Base-by-base conservation (phyloP, 2,113 vertebrate species). In the Python bivittatus region DNA sequence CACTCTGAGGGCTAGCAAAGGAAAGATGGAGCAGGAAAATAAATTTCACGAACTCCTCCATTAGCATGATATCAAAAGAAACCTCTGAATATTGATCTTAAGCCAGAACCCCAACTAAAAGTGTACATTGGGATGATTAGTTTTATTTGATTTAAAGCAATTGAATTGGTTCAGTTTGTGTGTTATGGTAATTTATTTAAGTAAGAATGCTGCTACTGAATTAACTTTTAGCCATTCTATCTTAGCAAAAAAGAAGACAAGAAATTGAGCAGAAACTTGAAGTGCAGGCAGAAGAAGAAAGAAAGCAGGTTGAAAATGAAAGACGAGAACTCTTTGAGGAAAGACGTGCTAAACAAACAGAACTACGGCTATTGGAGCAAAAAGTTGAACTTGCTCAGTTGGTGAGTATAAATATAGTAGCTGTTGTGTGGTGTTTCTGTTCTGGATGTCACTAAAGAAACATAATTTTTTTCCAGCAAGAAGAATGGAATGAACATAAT, bases 241-340 rank as follows among this genome's bases (percentile, higher is more conserved):
- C 94, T 94, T 91, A 99, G 99, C 98, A 99, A 98, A 99, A 99
- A 96, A 97, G 98, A 57, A 98, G 99, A 83, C 97, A 98, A 95
- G 99, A 99, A 97, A 99, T 99, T 95, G 99, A 99, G 94, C 99
- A 99, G 94, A 99, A 99, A 96, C 98, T 99, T 86, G 99, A 99
- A 97, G 98, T 99, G 88, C 99, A 99, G 96, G 99, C 99, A 92
- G 99, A 99, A 94, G 97, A 98, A 94, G 99, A 99, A 94, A 98
- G 97, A 94, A 99, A 99, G 93, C 99, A 99, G 95, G 98, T 99
- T 96, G 99, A 99, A 97, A 98, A 97, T 12, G 99, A 99, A 95
- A 98, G 99, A 94, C 96, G 98, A 96, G 99, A 99, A 94, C 97
- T 99, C 15, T 99, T 99, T 98, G 99, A 99, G 93, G 99, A 99